These are phyloP conservation scores for Trachelus iudaicus DNA, from an alignment of 2,888 invertebrate species.

Conservation along the genomic window DNA sequence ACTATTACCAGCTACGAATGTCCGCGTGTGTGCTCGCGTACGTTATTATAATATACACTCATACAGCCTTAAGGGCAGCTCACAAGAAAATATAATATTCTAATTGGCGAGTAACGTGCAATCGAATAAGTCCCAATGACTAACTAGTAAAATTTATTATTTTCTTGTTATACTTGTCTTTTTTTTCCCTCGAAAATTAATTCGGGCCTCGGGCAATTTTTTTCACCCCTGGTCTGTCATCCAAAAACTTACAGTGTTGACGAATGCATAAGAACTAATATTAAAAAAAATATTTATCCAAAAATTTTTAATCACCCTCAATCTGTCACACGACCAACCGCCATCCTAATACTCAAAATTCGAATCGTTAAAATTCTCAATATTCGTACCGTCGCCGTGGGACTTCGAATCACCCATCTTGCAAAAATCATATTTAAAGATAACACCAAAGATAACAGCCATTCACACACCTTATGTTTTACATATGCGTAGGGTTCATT, in stretches of 20 bases:
- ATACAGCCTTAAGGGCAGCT: too few species aligned
- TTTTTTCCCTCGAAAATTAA: not conserved
- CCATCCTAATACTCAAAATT: too few species aligned
- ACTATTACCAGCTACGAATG: too few species aligned
- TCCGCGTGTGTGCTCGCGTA: too few species aligned
- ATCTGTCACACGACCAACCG: not conserved
- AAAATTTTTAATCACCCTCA: not conserved
- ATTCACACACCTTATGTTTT: constrained; percentile 36
- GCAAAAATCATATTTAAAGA: not conserved
- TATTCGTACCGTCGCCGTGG: not conserved
- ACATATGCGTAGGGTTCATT: constrained; percentile 44
- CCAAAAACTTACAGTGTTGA: too few species aligned
- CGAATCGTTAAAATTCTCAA: not conserved
- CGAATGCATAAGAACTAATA: not conserved
- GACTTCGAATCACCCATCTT: too few species aligned
- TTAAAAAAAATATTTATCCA: not conserved
- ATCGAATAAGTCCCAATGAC: too few species aligned
- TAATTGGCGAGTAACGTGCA: too few species aligned
- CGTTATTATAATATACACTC: too few species aligned
- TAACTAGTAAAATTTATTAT: not conserved
- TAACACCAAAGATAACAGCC: not conserved
- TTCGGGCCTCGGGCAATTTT: not conserved
- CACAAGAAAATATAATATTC: too few species aligned
- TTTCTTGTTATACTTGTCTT: constrained; percentile 11
- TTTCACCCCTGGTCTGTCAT: too few species aligned